phyloP scores from a whole-genome alignment of 1,140 invertebrate genomes.

The Palaemon carinicauda region DNA sequence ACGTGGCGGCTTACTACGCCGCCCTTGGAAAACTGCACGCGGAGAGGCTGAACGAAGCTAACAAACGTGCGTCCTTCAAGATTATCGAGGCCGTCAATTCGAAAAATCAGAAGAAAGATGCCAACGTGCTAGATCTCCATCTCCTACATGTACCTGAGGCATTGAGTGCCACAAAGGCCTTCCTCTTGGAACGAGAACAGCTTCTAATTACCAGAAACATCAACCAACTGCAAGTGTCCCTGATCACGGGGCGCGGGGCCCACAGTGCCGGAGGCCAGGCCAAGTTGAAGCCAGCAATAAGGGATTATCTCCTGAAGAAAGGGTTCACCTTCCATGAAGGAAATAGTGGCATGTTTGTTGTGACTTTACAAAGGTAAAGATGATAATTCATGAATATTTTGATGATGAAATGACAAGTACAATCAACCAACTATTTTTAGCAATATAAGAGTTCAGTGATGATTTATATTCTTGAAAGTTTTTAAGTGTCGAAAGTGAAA shows the following conservation, averaged over 20 bases:
- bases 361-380: not conserved
- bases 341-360: slow-evolving; percentile 39
- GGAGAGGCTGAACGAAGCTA: slow-evolving; percentile 26
- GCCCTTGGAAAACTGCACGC: slow-evolving; percentile 39
- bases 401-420: too few relatives aligned
- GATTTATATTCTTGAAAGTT: too few relatives aligned
- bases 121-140: slow-evolving; percentile 37
- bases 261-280: slow-evolving; percentile 42
- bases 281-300: slow-evolving; percentile 35
- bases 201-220: slow-evolving; percentile 11
- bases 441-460: too few relatives aligned
- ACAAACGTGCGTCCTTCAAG: slow-evolving; percentile 44
- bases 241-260: slow-evolving; percentile 43
- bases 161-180: slow-evolving; percentile 34
- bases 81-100: slow-evolving; percentile 43
- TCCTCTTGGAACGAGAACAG: slow-evolving; percentile 22
- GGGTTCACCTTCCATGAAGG: slow-evolving; percentile 27
- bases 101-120: slow-evolving; percentile 23
- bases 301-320: slow-evolving; percentile 27
- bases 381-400: too few relatives aligned
- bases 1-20: slow-evolving; percentile 41
- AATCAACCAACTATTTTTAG: too few relatives aligned
- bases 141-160: slow-evolving; percentile 46
- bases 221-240: slow-evolving; percentile 27
- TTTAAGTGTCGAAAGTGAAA: too few relatives aligned